Conservation (phyloP, 2,113 vertebrate genomes). For the Gnathonemus echidnorhynchus region DNA sequence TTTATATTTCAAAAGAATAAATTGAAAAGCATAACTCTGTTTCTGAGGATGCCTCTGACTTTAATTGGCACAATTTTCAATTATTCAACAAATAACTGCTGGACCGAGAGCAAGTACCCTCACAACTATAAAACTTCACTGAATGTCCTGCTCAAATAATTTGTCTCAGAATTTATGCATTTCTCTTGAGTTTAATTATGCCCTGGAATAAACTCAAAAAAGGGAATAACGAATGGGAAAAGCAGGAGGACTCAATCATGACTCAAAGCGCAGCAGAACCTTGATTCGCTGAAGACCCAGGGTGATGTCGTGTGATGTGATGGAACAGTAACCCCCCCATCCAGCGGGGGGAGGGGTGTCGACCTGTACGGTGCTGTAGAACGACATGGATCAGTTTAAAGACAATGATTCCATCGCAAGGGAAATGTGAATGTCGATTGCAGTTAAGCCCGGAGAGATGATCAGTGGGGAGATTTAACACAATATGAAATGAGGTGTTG, state of each 20-base stretch:
- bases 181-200: conserved; percentile 49
- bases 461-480: background rate
- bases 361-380: background rate
- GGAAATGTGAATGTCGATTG: background rate
- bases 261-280: background rate
- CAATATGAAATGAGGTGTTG: background rate
- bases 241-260: background rate
- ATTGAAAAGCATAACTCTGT: conserved; percentile 9
- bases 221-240: conserved; percentile 17
- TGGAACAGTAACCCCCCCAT: background rate
- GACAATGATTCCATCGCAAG: background rate
- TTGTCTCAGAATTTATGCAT: conserved; percentile 24
- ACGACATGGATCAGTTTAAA: background rate
- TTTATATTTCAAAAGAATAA: conserved; percentile 1
- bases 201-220: conserved; percentile 37
- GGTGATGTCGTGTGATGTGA: background rate
- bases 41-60: conserved; percentile 12
- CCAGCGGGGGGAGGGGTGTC: background rate
- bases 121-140: conserved; percentile 34
- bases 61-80: conserved; percentile 21
- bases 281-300: no score
- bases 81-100: conserved; percentile 38
- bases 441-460: background rate
- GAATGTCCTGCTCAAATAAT: conserved; percentile 20
- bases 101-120: conserved; percentile 36